Evolutionary conservation across 2,797 vertebrate genomes (phyloP).

Genomic region (Momotus momota): DNA sequence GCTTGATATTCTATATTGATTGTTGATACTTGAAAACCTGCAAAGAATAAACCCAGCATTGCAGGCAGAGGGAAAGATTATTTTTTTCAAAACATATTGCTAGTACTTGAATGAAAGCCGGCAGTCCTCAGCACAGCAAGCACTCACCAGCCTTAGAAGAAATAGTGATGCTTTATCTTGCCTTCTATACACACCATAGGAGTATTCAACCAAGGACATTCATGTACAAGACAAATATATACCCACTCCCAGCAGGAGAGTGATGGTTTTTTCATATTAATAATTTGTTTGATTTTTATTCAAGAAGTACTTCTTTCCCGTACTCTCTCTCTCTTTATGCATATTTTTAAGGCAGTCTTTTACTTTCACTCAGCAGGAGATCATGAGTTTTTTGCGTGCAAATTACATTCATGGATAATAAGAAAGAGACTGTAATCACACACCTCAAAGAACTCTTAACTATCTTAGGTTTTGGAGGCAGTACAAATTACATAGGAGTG

Average conservation of each 20-base stretch:
- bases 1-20: conserved; percentile 30
- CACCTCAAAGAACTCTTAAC: conserved; percentile 41
- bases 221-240: not conserved
- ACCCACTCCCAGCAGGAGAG: not conserved
- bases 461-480: not conserved
- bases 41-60: not conserved
- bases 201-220: not conserved
- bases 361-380: conserved; percentile 10
- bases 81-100: not conserved
- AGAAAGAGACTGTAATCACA: conserved; percentile 45
- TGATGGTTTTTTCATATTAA: not conserved
- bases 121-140: not conserved
- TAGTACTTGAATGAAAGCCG: conserved; percentile 6
- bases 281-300: not conserved
- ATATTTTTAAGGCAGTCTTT: not conserved
- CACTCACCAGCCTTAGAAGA: not conserved
- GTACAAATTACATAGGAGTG: conserved; percentile 21
- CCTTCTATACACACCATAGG: not conserved
- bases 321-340: not conserved
- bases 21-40: conserved; percentile 15
- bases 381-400: not conserved
- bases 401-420: conserved; percentile 10
- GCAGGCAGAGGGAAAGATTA: not conserved
- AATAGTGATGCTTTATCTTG: not conserved
- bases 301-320: not conserved